Conservation (phyloP, 2,888 invertebrate genomes). For the Proisotoma minuta region DNA sequence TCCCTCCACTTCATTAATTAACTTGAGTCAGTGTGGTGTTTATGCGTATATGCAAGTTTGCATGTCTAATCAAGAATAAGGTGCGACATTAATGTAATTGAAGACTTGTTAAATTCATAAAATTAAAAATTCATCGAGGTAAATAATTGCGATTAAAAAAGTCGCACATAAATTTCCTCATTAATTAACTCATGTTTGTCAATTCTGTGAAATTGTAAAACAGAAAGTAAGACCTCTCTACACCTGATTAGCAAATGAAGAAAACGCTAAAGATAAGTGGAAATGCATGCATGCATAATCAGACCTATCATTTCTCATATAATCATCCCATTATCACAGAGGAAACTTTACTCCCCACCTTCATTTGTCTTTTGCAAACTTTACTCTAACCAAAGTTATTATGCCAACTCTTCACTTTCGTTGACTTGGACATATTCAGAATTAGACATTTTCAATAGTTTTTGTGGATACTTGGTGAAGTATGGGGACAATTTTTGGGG, state of each 20-base stretch:
- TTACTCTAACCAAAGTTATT: not conserved
- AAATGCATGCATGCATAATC: constrained; percentile 16
- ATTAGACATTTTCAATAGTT: too few relatives aligned
- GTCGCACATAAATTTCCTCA: too few relatives aligned
- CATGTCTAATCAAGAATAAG: not conserved
- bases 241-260: not conserved
- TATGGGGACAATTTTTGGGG: too few relatives aligned
- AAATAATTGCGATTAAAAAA: too few relatives aligned
- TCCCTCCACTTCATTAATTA: constrained; percentile 1
- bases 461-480: too few relatives aligned
- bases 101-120: not conserved
- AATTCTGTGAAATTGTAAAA: not conserved
- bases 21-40: not conserved
- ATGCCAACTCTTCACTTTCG: too few relatives aligned
- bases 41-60: too few relatives aligned
- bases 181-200: not conserved
- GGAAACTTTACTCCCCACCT: constrained; percentile 9
- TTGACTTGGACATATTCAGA: too few relatives aligned
- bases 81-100: not conserved
- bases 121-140: too few relatives aligned
- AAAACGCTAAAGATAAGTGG: constrained; percentile 10
- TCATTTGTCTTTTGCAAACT: not conserved
- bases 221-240: not conserved
- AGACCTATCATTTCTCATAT: constrained; percentile 8
- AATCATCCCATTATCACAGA: not conserved